Evolutionary conservation across 2,797 vertebrate species (phyloP).

Genomic region (Streptopelia turtur): DNA sequence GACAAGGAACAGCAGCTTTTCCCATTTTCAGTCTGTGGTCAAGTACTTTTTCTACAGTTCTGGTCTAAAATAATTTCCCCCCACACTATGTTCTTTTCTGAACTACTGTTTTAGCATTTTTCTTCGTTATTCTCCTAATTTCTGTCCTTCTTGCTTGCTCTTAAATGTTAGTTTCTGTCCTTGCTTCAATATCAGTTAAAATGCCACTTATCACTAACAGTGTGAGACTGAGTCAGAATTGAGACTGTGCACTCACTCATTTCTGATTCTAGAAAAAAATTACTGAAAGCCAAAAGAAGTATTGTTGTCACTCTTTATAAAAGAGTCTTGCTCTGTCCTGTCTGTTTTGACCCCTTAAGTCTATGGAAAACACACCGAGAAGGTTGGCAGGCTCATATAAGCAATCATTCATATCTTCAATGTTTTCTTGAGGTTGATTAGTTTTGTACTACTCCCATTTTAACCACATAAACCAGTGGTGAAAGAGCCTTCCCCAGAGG

Average conservation of each 20-base stretch:
- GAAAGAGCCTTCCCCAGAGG: not conserved
- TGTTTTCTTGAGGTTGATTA: not conserved
- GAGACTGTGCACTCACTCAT: not conserved
- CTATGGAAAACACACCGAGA: not conserved
- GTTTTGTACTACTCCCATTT: not conserved
- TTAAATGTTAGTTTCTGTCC: constrained; percentile 38
- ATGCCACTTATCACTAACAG: constrained; percentile 37
- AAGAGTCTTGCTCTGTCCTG: not conserved
- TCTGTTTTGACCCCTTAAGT: not conserved
- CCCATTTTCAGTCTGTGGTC: constrained; percentile 12
- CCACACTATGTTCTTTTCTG: not conserved
- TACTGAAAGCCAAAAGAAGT: not conserved
- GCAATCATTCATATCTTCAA: not conserved
- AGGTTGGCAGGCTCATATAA: not conserved
- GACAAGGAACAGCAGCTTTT: not conserved
- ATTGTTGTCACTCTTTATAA: not conserved
- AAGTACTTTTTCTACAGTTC: not conserved
- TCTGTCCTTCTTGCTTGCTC: constrained; percentile 28
- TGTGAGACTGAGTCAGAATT: constrained; percentile 41
- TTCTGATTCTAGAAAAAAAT: constrained; percentile 23
- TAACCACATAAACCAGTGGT: not conserved
- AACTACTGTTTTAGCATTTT: not conserved
- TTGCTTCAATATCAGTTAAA: constrained; percentile 1
- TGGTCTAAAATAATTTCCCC: not conserved
- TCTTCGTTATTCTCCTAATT: not conserved